A percentile compares a stretch with the other conserved stretches of the same genome.
Conservation (phyloP, 2,888 invertebrate genomes). For the Phyllotreta cruciferae region DNA sequence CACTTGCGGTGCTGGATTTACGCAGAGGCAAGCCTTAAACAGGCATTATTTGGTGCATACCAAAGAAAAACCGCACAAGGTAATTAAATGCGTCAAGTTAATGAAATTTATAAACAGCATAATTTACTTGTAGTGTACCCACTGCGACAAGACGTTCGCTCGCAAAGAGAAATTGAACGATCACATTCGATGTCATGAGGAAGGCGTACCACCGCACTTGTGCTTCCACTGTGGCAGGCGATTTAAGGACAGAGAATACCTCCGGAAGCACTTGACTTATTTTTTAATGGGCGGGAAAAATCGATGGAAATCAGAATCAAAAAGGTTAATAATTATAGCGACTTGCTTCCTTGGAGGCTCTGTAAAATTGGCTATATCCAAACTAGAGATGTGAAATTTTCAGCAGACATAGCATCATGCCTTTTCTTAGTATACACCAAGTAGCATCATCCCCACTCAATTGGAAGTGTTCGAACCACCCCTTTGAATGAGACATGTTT, state of each 20-base stretch:
- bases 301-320: slow-evolving; percentile 23
- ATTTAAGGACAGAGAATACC: slow-evolving; percentile 36
- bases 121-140: slow-evolving; percentile 33
- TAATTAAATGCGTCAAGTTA: not conserved
- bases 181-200: slow-evolving; percentile 37
- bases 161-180: slow-evolving; percentile 40
- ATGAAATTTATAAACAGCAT: not conserved
- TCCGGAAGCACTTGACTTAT: slow-evolving; percentile 38
- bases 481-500: too few species aligned
- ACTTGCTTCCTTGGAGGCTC: not conserved
- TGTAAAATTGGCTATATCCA: not conserved
- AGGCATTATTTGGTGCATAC: slow-evolving; percentile 39
- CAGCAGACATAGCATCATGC: too few species aligned
- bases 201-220: slow-evolving; percentile 34
- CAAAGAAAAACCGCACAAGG: slow-evolving; percentile 34
- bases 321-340: slow-evolving; percentile 30
- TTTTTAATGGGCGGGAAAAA: slow-evolving; percentile 31
- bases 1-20: slow-evolving; percentile 37
- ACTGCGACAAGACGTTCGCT: slow-evolving; percentile 38
- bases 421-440: too few species aligned
- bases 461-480: too few species aligned
- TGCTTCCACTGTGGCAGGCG: slow-evolving; percentile 38
- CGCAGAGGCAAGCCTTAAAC: slow-evolving; percentile 36
- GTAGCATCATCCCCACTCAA: too few species aligned
- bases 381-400: not conserved